Percentiles rank a stretch among this genome's conserved stretches.
These are phyloP conservation scores for Gopherus flavomarginatus DNA, from an alignment of 2,113 vertebrate genomes.

Conservation along the genomic window DNA sequence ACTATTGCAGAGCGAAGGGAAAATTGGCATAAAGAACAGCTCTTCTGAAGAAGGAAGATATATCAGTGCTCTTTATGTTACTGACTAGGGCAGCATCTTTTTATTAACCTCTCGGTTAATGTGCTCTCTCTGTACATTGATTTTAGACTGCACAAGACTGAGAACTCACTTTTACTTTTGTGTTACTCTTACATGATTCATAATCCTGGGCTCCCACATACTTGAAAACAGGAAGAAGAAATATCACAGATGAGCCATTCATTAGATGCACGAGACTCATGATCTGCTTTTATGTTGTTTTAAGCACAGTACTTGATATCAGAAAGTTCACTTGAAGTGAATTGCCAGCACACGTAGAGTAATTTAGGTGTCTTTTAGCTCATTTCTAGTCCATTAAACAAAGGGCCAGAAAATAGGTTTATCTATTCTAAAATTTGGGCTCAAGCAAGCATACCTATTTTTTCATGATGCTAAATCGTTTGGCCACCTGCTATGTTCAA, in stretches of 20 bases:
- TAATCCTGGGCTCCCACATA: neutral
- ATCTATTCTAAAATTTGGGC: conserved; percentile 76
- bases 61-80: conserved; percentile 69
- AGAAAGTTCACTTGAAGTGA: conserved; percentile 60
- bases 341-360: conserved; percentile 32
- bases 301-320: conserved; percentile 32
- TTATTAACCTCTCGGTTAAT: conserved; percentile 79
- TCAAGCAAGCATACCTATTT: conserved; percentile 78
- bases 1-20: conserved; percentile 51
- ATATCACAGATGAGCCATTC: conserved; percentile 10
- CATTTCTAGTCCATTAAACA: conserved; percentile 78
- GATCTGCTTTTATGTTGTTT: conserved; percentile 59
- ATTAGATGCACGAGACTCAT: conserved; percentile 27
- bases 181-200: conserved; percentile 25
- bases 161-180: conserved; percentile 62
- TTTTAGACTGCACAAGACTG: conserved; percentile 61
- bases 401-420: conserved; percentile 75
- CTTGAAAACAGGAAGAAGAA: conserved; percentile 43
- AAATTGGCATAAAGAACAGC: conserved; percentile 52
- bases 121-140: conserved; percentile 63
- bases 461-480: conserved; percentile 79
- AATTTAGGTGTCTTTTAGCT: conserved; percentile 70
- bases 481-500: conserved; percentile 77
- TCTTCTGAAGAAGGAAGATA: conserved; percentile 64
- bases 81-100: conserved; percentile 69